A percentile compares a stretch with the other conserved stretches of the same genome.
These are phyloP conservation scores for Bombus soroeensis DNA, from an alignment of 1,140 invertebrate species.

Conservation along the genomic window DNA sequence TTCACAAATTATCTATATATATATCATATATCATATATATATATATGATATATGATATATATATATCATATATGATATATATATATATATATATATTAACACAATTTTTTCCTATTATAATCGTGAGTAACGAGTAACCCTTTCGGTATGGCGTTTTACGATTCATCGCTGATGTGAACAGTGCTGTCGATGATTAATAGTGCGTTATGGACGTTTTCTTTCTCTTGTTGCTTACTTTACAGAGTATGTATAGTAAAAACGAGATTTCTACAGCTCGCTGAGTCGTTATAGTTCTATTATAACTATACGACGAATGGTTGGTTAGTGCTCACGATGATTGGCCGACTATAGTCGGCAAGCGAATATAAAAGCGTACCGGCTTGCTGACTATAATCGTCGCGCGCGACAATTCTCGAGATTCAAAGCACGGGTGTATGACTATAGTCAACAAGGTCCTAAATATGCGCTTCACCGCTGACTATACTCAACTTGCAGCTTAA, in stretches of 20 bases:
- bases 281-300: not conserved
- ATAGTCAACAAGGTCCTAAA: not conserved
- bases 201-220: conserved; percentile 30
- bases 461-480: not conserved
- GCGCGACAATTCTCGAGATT: not conserved
- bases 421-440: not conserved
- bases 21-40: no score
- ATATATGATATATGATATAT: conserved; percentile 60
- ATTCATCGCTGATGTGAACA: not conserved
- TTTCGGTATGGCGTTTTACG: conserved; percentile 26
- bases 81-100: conserved; percentile 62
- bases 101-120: conserved; percentile 78
- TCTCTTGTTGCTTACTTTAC: conserved; percentile 6
- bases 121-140: conserved; percentile 69
- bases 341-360: conserved; percentile 1
- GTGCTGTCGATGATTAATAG: conserved; percentile 28
- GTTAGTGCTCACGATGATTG: not conserved
- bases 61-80: conserved; percentile 60
- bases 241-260: conserved; percentile 17
- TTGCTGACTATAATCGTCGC: conserved; percentile 3
- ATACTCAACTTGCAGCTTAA: not conserved
- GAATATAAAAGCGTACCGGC: not conserved
- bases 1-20: conserved; percentile 59
- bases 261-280: not conserved
- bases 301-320: not conserved